phyloP scores from a whole-genome alignment of 2,113 vertebrate species.

The Cairina moschata region DNA sequence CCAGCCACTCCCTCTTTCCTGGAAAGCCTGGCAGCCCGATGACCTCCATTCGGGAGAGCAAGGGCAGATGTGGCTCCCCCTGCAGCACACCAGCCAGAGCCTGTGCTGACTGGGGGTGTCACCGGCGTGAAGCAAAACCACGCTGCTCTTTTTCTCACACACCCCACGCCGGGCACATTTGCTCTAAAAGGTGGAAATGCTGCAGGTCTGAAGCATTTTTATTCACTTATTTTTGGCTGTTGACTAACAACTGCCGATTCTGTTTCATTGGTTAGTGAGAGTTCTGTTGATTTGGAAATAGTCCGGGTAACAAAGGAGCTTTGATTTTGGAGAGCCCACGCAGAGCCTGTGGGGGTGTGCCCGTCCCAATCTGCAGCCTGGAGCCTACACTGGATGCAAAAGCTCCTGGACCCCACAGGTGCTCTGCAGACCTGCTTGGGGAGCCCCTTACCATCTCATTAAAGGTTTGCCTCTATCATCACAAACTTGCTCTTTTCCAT shows the following conservation, averaged over 20 bases:
- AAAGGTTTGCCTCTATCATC: background rate
- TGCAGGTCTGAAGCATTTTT: background rate
- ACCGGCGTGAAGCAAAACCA: background rate
- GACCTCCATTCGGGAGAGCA: background rate
- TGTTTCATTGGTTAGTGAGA: background rate
- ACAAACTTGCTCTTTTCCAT: background rate
- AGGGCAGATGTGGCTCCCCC: conserved; percentile 50
- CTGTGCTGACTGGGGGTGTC: background rate
- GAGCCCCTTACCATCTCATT: accelerated
- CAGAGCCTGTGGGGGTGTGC: background rate
- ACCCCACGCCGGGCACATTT: accelerated
- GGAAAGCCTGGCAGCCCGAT: conserved; percentile 40
- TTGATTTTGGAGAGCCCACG: background rate
- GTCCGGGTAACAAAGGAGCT: background rate
- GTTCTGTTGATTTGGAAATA: background rate
- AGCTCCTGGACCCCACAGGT: background rate
- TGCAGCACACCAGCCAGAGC: background rate
- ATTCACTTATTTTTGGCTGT: background rate
- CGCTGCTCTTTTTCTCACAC: background rate
- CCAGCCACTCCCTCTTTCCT: conserved; percentile 64
- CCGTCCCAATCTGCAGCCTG: background rate
- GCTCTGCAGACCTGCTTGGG: background rate
- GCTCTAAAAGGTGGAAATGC: background rate
- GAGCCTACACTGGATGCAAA: background rate
- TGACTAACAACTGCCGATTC: background rate